Base-by-base conservation (phyloP, 2,888 invertebrate species). In the Hypselothyrea guttata region DNA sequence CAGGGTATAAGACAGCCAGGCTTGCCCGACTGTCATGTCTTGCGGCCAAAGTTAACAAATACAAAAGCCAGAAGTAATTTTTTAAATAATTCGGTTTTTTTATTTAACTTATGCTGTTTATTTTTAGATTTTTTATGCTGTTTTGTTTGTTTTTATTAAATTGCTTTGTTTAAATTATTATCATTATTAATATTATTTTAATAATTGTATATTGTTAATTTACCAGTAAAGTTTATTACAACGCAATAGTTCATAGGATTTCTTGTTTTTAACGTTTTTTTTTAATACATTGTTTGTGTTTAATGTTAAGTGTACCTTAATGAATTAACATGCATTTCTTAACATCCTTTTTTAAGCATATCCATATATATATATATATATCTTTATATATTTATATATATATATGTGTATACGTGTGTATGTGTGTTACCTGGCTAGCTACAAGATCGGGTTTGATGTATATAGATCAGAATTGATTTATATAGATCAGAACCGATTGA, bases 171-270 rank as follows among this genome's bases (percentile, higher is more conserved):
- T 67, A 45, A 44, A 62, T 64, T 57, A 63, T 48, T 64, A 63
- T 74, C 57, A 63, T 5, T 30, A 9, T 34, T 4, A 4, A 4
- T 22, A 5, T 22, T 22, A 22, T n/a, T n/a, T n/a, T n/a, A n/a
- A n/a, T n/a, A 22, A 22, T 22, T 41, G 40, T 41, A 12, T 27
- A 16, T 41, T 27, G 62, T 61, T 55, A 44, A 67, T 57, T 28
- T 34, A 42, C 12, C 31, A 67, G 62, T 67, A 62, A 62, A 45
- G 49, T 51, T 63, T 66, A 76, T 71, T 76, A 76, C 76, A 76
- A 76, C 77, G 59, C 74, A 71, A 53, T 71, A 76, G 71, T 71
- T 79, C 71, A 68, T 76, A 76, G 76, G 76, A 79, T 56, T 64
- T 52, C 45, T 35, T 22, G 22, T 22, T 46, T 68, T 68, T n/a